Conservation (phyloP, 2,888 invertebrate genomes). For the Apoda limacodes region DNA sequence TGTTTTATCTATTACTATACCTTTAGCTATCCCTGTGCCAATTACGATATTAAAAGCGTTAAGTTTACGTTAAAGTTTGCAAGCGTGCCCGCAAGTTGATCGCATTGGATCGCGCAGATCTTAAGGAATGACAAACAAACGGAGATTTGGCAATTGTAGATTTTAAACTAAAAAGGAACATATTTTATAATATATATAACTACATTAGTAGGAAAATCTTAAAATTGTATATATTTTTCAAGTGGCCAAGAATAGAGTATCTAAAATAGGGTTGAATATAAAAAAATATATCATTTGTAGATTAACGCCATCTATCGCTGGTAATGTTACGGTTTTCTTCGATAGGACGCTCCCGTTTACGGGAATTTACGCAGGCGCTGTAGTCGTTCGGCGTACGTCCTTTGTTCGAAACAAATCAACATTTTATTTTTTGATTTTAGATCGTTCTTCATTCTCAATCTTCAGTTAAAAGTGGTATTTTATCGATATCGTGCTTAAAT, state of each 20-base stretch:
- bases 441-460: conserved; percentile 48
- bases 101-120: no score
- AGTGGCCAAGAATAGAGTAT: no score
- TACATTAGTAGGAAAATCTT: no score
- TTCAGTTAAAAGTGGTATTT: no score
- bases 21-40: background rate
- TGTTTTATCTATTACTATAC: no score
- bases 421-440: conserved; percentile 54
- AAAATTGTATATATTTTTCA: no score
- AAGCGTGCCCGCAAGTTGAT: conserved; percentile 8
- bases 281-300: no score
- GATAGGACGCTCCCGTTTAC: conserved; percentile 47
- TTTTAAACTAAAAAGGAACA: no score
- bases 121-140: no score
- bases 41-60: background rate
- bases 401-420: conserved; percentile 70
- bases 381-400: conserved; percentile 66
- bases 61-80: background rate
- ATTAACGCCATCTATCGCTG: conserved; percentile 51
- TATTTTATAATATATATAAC: no score
- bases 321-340: conserved; percentile 27
- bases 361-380: conserved; percentile 63
- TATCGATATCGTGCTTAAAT: conserved; percentile 26
- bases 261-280: no score
- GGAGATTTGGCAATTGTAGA: no score